phyloP scores from a whole-genome alignment of 2,888 invertebrate species.

The Marronus borbonicus region DNA sequence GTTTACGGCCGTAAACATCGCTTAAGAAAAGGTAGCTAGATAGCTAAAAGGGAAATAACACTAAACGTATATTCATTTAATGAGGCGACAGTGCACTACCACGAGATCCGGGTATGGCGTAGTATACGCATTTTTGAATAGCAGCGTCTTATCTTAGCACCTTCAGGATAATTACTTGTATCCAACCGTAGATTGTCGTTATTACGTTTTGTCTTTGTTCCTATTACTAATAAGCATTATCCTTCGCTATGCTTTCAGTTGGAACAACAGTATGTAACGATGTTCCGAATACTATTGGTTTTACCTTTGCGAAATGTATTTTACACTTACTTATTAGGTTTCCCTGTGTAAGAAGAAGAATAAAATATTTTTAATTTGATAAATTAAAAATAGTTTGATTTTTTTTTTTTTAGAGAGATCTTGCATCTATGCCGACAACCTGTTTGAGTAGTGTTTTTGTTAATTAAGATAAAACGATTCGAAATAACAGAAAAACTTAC shows the following conservation, averaged over 20 bases:
- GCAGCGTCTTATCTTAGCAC: constrained; percentile 16
- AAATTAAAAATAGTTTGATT: too few relatives aligned
- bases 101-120: background rate
- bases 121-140: constrained; percentile 24
- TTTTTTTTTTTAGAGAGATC: too few relatives aligned
- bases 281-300: too few relatives aligned
- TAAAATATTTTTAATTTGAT: too few relatives aligned
- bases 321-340: too few relatives aligned
- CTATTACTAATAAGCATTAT: background rate
- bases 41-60: constrained; percentile 42
- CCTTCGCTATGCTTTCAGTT: background rate
- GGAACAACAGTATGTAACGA: too few relatives aligned
- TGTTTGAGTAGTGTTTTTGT: too few relatives aligned
- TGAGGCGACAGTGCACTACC: constrained; percentile 6
- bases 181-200: constrained; percentile 2
- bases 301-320: too few relatives aligned
- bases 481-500: too few relatives aligned
- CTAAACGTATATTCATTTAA: constrained; percentile 46
- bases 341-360: too few relatives aligned
- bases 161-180: constrained; percentile 11
- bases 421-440: too few relatives aligned
- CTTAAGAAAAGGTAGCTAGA: constrained; percentile 39
- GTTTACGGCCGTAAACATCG: constrained; percentile 47
- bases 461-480: too few relatives aligned
- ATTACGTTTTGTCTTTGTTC: background rate